These are phyloP conservation scores for Perca fluviatilis DNA, from an alignment of 2,113 vertebrate genomes.

Conservation along the genomic window DNA sequence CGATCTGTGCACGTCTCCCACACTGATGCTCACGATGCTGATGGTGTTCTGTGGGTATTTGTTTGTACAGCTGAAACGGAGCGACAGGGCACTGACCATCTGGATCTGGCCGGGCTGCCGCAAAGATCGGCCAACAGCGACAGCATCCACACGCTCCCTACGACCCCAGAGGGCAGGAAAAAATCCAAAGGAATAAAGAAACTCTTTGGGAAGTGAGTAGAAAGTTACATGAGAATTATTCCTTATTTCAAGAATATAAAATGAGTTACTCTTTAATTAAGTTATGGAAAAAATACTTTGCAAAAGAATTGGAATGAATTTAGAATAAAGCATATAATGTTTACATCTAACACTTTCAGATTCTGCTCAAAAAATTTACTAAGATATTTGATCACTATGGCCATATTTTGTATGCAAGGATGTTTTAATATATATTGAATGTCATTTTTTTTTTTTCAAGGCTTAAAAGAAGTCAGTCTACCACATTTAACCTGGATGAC, in stretches of 20 bases:
- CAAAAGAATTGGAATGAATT: neutral
- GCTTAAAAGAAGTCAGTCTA: slow-evolving; percentile 96
- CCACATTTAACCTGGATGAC: slow-evolving; percentile 95
- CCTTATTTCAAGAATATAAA: neutral
- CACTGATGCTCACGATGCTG: slow-evolving; percentile 22
- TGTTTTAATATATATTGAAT: neutral
- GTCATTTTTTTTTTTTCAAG: slow-evolving; percentile 71
- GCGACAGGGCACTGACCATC: slow-evolving; percentile 89
- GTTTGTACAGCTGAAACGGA: slow-evolving; percentile 91
- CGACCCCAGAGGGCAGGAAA: slow-evolving; percentile 92
- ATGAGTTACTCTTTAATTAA: neutral
- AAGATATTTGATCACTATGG: neutral
- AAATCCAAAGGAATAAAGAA: slow-evolving; percentile 96
- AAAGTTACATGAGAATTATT: neutral
- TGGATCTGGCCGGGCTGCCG: slow-evolving; percentile 91
- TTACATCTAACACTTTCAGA: neutral
- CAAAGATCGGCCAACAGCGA: slow-evolving; percentile 85
- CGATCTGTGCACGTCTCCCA: neutral
- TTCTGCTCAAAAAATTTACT: neutral
- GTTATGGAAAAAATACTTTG: neutral
- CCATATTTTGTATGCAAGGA: neutral
- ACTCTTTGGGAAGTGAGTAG: slow-evolving; percentile 94
- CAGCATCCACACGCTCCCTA: slow-evolving; percentile 87
- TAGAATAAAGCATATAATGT: neutral
- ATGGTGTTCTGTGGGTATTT: slow-evolving; percentile 49